A percentile compares a stretch with the other conserved stretches of the same genome.
These are phyloP conservation scores for Lacerta agilis DNA, from an alignment of 2,797 vertebrate genomes.

Conservation along the genomic window DNA sequence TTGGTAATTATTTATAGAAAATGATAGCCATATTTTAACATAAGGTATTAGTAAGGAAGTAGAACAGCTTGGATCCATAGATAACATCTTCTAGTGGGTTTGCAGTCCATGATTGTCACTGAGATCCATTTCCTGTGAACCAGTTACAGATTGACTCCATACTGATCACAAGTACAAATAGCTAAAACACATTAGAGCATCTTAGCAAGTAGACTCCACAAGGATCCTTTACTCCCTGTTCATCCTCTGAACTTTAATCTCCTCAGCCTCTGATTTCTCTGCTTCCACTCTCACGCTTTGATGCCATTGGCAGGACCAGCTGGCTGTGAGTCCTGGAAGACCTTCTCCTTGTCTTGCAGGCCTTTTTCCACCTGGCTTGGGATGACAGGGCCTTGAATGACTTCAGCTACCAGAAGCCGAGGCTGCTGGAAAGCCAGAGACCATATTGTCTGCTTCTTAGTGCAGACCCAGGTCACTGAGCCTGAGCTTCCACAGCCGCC, in stretches of 20 bases:
- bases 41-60: not conserved
- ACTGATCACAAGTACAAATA: not conserved
- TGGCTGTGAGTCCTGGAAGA: too few species aligned
- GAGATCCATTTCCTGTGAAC: not conserved
- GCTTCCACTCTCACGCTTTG: not conserved
- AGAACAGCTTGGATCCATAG: not conserved
- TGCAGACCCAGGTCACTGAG: too few species aligned
- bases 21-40: slow-evolving; percentile 1
- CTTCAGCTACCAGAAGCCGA: too few species aligned
- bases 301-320: not conserved
- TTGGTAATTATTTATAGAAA: slow-evolving; percentile 17
- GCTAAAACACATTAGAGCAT: not conserved
- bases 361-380: too few species aligned
- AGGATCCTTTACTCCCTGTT: not conserved
- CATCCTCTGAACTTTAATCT: not conserved
- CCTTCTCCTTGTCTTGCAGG: too few species aligned
- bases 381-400: too few species aligned
- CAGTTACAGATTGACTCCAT: not conserved
- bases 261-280: not conserved
- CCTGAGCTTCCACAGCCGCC: too few species aligned
- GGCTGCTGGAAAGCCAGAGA: too few species aligned
- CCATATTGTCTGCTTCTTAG: too few species aligned
- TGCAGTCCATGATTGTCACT: not conserved
- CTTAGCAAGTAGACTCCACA: not conserved
- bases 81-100: not conserved